Evolutionary conservation across 2,113 vertebrate genomes (phyloP), one percentile per base, ranked within the genome.

Genomic region (Tylochromis polylepis): DNA sequence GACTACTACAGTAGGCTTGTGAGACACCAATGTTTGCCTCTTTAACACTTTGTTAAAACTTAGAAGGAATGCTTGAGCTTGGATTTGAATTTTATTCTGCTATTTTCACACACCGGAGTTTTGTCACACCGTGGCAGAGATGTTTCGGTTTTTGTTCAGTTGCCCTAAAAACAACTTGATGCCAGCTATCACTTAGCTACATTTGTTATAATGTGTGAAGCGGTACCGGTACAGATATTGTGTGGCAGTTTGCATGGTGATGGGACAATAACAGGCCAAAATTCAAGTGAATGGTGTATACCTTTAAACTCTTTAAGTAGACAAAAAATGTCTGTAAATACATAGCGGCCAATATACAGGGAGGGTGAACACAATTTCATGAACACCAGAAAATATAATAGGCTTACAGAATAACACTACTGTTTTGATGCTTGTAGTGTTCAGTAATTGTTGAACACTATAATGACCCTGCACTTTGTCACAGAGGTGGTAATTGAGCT

Each of bases 11-110:
- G 70, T 81, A 80, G 75, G 56, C 90, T 89, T 90, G 79, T 85
- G 75, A 90, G 84, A 93, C 88, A 94, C 91, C 91, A 91, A 82
- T 24, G 83, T 92, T 92, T 94, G 92, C 92, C 90, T 94, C 92
- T 89, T 88, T 34, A 88, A 88, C 67, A 86, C 29, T 90, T 90
- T 89, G 85, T 92, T 85, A 82, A 88, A 89, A 88, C 18, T 79
- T 85, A 58, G 62, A 86, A 81, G 79, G 75, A 89, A 65, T 60
- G 80, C 84, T 79, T 86, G 49, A 83, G 80, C 82, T 84, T 87
- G 84, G 87, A 89, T 88, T 89, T 83, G 77, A 85, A 88, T 89
- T 93, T 87, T 36, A 55, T 85, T 87, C 77, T 88, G 84, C 80
- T 91, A 82, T 85, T 92, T 92, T 89, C 75, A 82, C 83, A 79